Base-by-base conservation (phyloP, 2,113 vertebrate genomes). In the Ifrita kowaldi region DNA sequence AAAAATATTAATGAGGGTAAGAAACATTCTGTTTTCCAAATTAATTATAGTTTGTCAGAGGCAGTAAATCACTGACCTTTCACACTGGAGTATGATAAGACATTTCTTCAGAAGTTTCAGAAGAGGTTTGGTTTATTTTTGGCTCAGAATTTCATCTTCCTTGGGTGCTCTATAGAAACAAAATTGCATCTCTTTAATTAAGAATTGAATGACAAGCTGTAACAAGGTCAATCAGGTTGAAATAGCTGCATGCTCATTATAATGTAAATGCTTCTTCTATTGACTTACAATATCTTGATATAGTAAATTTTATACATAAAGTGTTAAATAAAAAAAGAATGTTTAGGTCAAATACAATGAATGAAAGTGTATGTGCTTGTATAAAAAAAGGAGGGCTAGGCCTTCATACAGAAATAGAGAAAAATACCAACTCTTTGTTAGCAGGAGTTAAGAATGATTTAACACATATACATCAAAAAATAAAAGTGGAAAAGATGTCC, bases 171-270 rank as follows among this genome's bases (percentile, higher is more conserved):
- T 93, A 47, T 53, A 62, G 79, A 91, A 97, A 93, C 12, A 92
- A 91, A 94, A 75, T 37, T 63, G 77, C 79, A 76, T 65, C 41
- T 90, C 85, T 96, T 96, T 94, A 94, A 89, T 96, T 94, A 90
- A 59, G 70, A 84, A 94, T 82, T 62, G 84, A 86, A 95, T 41
- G 55, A 86, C 10, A 35, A 89, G 84, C 41, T 93, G 46, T 84
- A 96, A 77, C 81, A 95, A 94, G 94, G 95, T 95, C 70, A 41
- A 68, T 82, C 67, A 65, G 62, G 86, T 95, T 94, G 63, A 92
- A 95, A 89, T 78, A 53, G 26, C 73, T 84, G 18, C 46, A 39
- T 93, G n/a, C 41, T 93, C 30, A 68, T 95, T 94, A 89, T 81
- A 78, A 92, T 57, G 73, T 71, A 90, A 96, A 88, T 93, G 44